phyloP scores from a whole-genome alignment of 1,140 invertebrate genomes.

The Phenacoccus solenopsis region DNA sequence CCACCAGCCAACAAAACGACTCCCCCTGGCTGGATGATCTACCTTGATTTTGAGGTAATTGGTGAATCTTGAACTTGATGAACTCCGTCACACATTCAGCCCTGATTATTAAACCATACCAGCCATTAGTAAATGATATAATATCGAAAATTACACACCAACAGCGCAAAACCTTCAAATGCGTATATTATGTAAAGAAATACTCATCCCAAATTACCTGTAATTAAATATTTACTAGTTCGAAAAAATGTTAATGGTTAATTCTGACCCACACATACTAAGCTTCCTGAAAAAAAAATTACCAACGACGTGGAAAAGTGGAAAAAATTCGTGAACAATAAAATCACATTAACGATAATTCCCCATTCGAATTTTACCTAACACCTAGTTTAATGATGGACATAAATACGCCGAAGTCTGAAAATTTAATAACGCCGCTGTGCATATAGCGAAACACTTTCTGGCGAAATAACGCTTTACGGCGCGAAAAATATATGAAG shows the following conservation, averaged over 20 bases:
- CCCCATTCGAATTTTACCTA: neutral
- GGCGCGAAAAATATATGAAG: neutral
- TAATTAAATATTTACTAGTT: neutral
- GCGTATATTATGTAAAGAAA: no score
- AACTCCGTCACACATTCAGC: neutral
- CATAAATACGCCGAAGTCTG: neutral
- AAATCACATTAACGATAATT: neutral
- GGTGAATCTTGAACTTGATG: conserved; percentile 1
- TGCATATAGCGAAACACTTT: neutral
- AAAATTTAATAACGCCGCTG: neutral
- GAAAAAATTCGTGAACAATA: neutral
- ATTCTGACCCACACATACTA: no score
- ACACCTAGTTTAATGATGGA: neutral
- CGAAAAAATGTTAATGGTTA: no score
- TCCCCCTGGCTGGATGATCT: no score
- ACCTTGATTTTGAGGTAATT: neutral
- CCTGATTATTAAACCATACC: neutral
- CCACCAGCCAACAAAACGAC: neutral
- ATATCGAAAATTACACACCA: no score
- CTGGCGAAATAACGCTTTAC: neutral
- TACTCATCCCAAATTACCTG: neutral
- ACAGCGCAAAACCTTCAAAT: conserved; percentile 2
- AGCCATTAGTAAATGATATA: no score
- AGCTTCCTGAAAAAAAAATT: no score
- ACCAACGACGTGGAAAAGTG: neutral